Percentiles rank a stretch among this genome's conserved stretches.
These are phyloP conservation scores for Ctenosaura bakeri DNA, from an alignment of 2,797 vertebrate species.

Conservation along the genomic window DNA sequence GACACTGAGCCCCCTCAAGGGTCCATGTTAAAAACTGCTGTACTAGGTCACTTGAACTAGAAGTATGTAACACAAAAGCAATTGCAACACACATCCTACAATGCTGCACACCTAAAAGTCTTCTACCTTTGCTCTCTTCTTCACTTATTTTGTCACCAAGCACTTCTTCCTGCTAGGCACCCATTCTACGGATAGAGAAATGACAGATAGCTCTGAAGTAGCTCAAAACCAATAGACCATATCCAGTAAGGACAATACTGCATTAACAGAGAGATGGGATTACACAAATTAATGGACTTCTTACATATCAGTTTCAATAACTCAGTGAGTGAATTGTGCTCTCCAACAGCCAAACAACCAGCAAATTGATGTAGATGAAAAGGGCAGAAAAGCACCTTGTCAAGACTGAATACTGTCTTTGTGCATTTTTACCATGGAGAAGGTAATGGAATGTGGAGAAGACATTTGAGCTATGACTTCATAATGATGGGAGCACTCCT, in stretches of 20 bases:
- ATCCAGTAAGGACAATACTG: background rate
- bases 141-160: background rate
- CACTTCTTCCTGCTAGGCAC: background rate
- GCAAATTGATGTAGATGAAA: slow-evolving; percentile 46
- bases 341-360: slow-evolving; percentile 51
- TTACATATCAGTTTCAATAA: slow-evolving; percentile 60
- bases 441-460: slow-evolving; percentile 53
- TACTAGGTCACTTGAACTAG: background rate
- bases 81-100: background rate
- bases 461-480: slow-evolving; percentile 16
- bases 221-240: background rate
- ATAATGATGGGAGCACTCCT: slow-evolving; percentile 49
- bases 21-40: too few species aligned
- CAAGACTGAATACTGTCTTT: slow-evolving; percentile 61
- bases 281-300: slow-evolving; percentile 42
- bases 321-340: slow-evolving; percentile 59
- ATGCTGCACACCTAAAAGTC: background rate
- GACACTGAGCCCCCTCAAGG: too few species aligned
- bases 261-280: slow-evolving; percentile 38
- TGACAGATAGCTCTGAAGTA: slow-evolving; percentile 22
- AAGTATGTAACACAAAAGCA: background rate
- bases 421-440: slow-evolving; percentile 46
- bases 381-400: slow-evolving; percentile 54
- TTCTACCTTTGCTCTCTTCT: background rate
- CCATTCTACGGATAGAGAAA: background rate